Evolutionary conservation across 2,888 invertebrate genomes (phyloP), one percentile per base, ranked within the genome.

Genomic region (Ommatoiulus sabulosus): DNA sequence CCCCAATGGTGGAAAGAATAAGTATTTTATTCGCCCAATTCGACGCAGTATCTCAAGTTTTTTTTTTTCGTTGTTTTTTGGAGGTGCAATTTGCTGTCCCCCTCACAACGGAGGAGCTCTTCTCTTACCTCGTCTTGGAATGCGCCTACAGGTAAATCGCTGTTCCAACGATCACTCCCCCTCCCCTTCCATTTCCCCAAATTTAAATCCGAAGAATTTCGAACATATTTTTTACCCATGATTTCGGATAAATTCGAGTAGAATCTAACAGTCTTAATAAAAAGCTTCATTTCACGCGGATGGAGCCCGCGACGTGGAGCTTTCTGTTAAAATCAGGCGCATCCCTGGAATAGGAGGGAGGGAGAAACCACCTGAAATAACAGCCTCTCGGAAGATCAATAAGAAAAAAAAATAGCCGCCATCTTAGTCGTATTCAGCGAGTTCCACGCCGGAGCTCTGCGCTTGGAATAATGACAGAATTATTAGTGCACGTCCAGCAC

Each of bases 331-430:
- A 57, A 17, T 57, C 57, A 57, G 5, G 57, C 15, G 17, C 63
- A 63, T 63, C 63, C 10, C 20, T 20, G 17, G 17, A 5, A 63
- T n/a, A 20, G 63, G 63, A 63, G 63, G 63, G 63, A 57, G 57
- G 63, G 10, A 8, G n/a, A n/a, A n/a, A 20, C 63, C 63, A 17
- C n/a, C 17, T 12, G 20, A 63, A 63, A 20, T 3, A 63, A 63
- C 63, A 63, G 63, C 63, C 63, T n/a, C 10, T 63, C 20, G 63
- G 20, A 63, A 63, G 63, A 63, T 63, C 63, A 63, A 63, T 63
- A 63, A 63, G 63, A 63, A 63, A 63, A 63, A 63, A 63, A 63
- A 63, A 57, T 63, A n/a, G 63, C 63, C 63, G 63, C 63, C 63
- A 63, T 63, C 63, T 63, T 63, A 63, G 63, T 63, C 63, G 7